Conservation (phyloP, 2,888 invertebrate species). For the Scrobipalpa atriplicella region DNA sequence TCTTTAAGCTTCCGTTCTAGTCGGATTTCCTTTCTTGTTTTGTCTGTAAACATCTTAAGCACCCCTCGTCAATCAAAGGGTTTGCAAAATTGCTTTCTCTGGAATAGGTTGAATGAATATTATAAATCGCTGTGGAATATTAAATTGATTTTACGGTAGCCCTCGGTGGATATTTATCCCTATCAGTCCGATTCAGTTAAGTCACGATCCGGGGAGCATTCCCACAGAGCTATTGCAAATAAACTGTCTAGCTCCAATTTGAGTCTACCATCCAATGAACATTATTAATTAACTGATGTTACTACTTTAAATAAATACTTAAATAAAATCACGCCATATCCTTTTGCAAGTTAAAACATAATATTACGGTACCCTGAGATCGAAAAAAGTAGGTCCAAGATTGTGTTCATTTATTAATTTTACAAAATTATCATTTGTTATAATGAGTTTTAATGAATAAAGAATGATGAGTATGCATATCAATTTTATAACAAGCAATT, state of each 20-base stretch:
- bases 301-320: not conserved
- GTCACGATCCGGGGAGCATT: constrained; percentile 41
- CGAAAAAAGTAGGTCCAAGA: too few relatives aligned
- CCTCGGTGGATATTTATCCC: constrained; percentile 43
- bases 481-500: too few relatives aligned
- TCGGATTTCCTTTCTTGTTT: constrained; percentile 60
- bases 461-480: too few relatives aligned
- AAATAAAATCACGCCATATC: too few relatives aligned
- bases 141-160: constrained; percentile 48
- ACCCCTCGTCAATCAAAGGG: constrained; percentile 53
- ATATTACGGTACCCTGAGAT: too few relatives aligned
- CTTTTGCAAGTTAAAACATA: too few relatives aligned
- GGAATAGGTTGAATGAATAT: constrained; percentile 25
- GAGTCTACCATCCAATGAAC: constrained; percentile 34
- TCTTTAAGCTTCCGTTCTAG: constrained; percentile 72
- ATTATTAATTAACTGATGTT: not conserved
- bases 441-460: too few relatives aligned
- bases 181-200: constrained; percentile 42
- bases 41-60: constrained; percentile 66
- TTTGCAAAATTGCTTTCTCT: constrained; percentile 23
- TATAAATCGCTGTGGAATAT: constrained; percentile 31
- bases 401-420: too few relatives aligned
- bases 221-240: constrained; percentile 40
- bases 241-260: constrained; percentile 36
- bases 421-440: too few relatives aligned